A percentile compares a stretch with the other conserved stretches of the same genome.
phyloP scores from a whole-genome alignment of 2,113 vertebrate species.

The Oriolus oriolus region DNA sequence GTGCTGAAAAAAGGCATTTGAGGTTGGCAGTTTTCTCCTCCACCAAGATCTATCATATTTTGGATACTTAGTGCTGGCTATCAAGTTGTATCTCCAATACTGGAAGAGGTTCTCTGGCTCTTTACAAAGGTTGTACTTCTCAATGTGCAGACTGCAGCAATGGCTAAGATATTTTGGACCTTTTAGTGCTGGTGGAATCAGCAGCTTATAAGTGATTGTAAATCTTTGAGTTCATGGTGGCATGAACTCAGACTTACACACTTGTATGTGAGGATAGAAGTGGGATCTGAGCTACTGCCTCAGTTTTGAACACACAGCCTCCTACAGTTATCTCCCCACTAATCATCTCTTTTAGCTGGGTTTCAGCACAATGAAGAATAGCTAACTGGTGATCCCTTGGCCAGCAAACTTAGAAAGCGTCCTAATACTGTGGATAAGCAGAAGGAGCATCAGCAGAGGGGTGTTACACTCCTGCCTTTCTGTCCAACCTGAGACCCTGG shows the following conservation, averaged over 20 bases:
- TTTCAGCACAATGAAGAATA: not conserved
- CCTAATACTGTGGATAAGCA: not conserved
- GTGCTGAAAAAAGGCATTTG: not conserved
- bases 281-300: not conserved
- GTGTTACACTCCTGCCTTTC: not conserved
- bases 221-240: not conserved
- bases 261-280: not conserved
- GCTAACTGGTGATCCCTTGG: not conserved
- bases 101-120: not conserved
- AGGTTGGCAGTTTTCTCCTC: not conserved
- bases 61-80: not conserved
- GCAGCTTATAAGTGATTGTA: not conserved
- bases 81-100: not conserved
- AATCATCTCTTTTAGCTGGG: not conserved
- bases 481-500: not conserved
- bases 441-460: not conserved
- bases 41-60: not conserved
- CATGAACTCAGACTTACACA: not conserved
- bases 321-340: not conserved
- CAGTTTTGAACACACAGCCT: not conserved
- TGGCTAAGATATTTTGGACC: not conserved
- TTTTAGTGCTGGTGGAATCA: not conserved
- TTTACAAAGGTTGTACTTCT: not conserved
- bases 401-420: accelerated
- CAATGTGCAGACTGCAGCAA: not conserved